Base-by-base conservation (phyloP, 2,888 invertebrate species). In the Operophtera brumata region DNA sequence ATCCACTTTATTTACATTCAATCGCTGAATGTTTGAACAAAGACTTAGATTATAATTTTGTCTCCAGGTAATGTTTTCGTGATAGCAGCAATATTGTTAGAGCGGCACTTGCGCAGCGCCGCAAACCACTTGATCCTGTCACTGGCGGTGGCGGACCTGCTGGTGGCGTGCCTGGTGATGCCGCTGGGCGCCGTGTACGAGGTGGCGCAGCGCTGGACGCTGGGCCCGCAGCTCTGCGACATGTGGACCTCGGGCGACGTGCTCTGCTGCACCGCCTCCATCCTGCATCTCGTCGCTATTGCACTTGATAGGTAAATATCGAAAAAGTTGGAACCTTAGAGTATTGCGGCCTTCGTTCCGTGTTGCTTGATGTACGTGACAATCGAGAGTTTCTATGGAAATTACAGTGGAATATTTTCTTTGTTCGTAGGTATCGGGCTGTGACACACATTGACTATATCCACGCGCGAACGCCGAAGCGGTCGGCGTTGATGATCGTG, bases 231-330 rank as follows among this genome's bases (percentile, higher is more conserved):
- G 75, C 91, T 96, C 54, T 97, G 98, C 86, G 97, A 98, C 85
- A 95, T 97, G 93, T 97, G 97, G 97, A 96, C 97, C 28, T 96
- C 96, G 32, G 95, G 95, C 55, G 97, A 98, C 80, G 97, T 98
- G 13, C 92, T 97, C 11, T 97, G 97, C 84, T 97, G 97, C 84
- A 95, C 95, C 26, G 95, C 95, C 37, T 95, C 95, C 48, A 95
- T 95, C 68, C 89, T 95, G 54, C 95, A 96, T 85, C 92, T 96
- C 47, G 95, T 96, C 54, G 95, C 95, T 64, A 95, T 96, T 66
- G 95, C 95, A 59, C 91, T 95, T 56, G 96, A 96, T 90, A 94
- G 96, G 95, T 95, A 75, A 82, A 80, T 1, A 42, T 34, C n/a
- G 6, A 35, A 11, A 37, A 9, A 13, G 30, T 10, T 30, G 1